phyloP scores from a whole-genome alignment of 2,797 vertebrate genomes.

The Neomorphus geoffroyi region DNA sequence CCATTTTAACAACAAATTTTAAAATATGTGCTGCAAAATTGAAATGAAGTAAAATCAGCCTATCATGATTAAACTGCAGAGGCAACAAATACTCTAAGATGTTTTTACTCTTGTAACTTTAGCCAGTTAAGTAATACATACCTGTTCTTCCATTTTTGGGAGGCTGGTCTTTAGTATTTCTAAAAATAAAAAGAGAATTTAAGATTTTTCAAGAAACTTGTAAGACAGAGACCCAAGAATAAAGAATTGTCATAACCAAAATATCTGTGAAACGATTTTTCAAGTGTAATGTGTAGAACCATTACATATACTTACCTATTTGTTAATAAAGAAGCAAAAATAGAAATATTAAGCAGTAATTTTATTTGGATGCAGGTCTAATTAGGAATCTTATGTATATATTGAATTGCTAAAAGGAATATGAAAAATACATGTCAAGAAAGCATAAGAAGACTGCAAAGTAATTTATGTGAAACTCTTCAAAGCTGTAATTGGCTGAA shows the following conservation, averaged over 20 bases:
- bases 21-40: not conserved
- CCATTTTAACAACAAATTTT: not conserved
- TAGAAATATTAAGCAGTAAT: not conserved
- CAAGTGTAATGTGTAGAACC: not conserved
- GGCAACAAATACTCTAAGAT: not conserved
- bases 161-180: constrained; percentile 58
- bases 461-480: not conserved
- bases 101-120: not conserved
- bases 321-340: not conserved
- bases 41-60: not conserved
- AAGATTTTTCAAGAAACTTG: not conserved
- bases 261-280: not conserved
- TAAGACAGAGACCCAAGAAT: not conserved
- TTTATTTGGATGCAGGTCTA: not conserved
- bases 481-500: not conserved
- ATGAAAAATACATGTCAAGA: not conserved
- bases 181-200: constrained; percentile 58
- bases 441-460: not conserved
- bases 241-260: not conserved
- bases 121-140: constrained; percentile 40
- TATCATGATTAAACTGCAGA: not conserved
- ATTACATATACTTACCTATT: not conserved
- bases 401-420: not conserved
- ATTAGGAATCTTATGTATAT: not conserved
- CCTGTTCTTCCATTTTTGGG: constrained; percentile 53